Evolutionary conservation across 1,140 invertebrate genomes (phyloP).

Genomic region (Periplaneta americana): DNA sequence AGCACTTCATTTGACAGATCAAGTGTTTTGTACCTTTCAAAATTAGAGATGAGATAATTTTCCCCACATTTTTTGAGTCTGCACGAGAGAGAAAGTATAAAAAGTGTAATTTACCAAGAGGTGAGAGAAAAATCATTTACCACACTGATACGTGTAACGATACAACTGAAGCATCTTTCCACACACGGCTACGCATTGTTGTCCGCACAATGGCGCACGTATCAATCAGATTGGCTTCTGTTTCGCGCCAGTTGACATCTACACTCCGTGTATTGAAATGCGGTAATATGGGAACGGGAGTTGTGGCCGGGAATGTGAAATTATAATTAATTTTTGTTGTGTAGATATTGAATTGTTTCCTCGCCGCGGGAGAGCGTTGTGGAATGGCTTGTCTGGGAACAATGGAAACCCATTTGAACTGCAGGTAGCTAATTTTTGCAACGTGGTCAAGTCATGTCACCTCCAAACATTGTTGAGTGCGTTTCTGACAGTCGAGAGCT

Average conservation of each 20-base stretch:
- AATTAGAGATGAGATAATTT: too few relatives aligned
- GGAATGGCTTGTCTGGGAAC: background rate
- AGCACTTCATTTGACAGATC: too few relatives aligned
- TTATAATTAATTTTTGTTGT: background rate
- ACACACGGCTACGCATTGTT: background rate
- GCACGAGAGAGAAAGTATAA: too few relatives aligned
- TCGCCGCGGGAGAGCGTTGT: background rate
- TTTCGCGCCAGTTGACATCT: background rate
- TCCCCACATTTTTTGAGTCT: too few relatives aligned
- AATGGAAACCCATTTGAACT: background rate
- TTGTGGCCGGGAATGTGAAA: background rate
- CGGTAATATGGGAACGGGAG: background rate
- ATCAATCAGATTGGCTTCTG: background rate
- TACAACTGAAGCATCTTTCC: background rate
- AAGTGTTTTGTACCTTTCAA: too few relatives aligned
- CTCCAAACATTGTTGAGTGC: background rate
- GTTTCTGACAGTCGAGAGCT: background rate
- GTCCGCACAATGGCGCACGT: background rate
- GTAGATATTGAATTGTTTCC: background rate
- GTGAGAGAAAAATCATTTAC: too few relatives aligned
- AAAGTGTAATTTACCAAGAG: too few relatives aligned
- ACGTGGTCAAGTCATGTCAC: background rate
- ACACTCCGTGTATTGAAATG: background rate
- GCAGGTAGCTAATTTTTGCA: background rate
- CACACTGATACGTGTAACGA: too few relatives aligned